Conservation (phyloP, 2,113 vertebrate genomes). For the Cavia aperea region DNA sequence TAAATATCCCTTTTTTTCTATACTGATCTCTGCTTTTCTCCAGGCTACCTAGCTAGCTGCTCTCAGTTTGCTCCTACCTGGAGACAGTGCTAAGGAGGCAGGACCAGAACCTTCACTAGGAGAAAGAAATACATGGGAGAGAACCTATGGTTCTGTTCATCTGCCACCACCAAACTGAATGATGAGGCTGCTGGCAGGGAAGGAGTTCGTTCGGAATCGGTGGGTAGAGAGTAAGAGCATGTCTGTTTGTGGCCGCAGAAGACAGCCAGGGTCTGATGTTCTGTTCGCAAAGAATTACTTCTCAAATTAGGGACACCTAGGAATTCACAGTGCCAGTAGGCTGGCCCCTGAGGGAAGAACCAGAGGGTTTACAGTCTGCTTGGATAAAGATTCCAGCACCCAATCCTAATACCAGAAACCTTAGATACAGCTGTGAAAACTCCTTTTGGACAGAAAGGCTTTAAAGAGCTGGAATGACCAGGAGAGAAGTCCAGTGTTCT, state of each 20-base stretch:
- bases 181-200: neutral
- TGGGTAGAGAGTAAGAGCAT: neutral
- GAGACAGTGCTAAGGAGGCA: neutral
- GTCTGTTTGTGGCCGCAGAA: neutral
- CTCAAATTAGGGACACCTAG: neutral
- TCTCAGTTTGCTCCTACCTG: neutral
- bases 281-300: neutral
- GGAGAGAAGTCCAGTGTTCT: neutral
- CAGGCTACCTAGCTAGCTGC: conserved; percentile 12
- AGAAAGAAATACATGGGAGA: neutral
- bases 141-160: neutral
- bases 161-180: neutral
- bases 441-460: neutral
- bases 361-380: neutral
- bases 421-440: neutral
- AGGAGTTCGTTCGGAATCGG: neutral
- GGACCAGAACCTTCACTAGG: neutral
- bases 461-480: neutral
- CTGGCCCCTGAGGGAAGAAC: neutral
- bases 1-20: conserved; percentile 73
- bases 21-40: conserved; percentile 46
- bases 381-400: neutral
- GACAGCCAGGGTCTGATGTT: neutral
- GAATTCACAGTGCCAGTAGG: neutral
- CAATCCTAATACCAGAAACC: neutral